Percentiles rank a stretch among this genome's conserved stretches.
Evolutionary conservation across 2,113 vertebrate genomes (phyloP).

Genomic region (Dinomys branickii): DNA sequence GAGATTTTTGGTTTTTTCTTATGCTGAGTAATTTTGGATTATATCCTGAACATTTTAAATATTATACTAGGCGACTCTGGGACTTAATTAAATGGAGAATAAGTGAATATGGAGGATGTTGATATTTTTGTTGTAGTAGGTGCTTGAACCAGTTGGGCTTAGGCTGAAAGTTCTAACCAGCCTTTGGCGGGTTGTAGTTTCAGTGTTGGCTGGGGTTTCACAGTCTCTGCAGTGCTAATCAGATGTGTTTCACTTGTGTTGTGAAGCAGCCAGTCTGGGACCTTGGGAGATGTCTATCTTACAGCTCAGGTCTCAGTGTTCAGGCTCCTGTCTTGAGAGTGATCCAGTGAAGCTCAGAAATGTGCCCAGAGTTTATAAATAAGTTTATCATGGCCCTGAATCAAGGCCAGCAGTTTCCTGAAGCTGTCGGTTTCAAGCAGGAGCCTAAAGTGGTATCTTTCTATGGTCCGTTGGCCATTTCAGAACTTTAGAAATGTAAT

Average conservation of each 20-base stretch:
- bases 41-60: neutral
- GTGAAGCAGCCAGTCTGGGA: neutral
- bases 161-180: neutral
- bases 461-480: too few species aligned
- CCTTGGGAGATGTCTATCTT: neutral
- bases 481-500: too few species aligned
- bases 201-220: neutral
- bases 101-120: neutral
- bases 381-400: too few species aligned
- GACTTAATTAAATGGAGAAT: neutral
- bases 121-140: neutral
- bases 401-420: too few species aligned
- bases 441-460: too few species aligned
- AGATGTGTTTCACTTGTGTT: neutral
- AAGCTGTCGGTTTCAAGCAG: too few species aligned
- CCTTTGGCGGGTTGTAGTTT: neutral
- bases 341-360: neutral
- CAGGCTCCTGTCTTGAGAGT: neutral
- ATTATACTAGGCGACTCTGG: neutral
- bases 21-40: slow-evolving; percentile 7
- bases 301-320: neutral
- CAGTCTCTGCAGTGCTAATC: neutral
- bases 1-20: neutral
- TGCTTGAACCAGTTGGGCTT: neutral
- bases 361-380: neutral